Percentiles rank a stretch among this genome's conserved stretches.
Evolutionary conservation across 2,113 vertebrate species (phyloP).

Genomic region (Cryptotis parvus): DNA sequence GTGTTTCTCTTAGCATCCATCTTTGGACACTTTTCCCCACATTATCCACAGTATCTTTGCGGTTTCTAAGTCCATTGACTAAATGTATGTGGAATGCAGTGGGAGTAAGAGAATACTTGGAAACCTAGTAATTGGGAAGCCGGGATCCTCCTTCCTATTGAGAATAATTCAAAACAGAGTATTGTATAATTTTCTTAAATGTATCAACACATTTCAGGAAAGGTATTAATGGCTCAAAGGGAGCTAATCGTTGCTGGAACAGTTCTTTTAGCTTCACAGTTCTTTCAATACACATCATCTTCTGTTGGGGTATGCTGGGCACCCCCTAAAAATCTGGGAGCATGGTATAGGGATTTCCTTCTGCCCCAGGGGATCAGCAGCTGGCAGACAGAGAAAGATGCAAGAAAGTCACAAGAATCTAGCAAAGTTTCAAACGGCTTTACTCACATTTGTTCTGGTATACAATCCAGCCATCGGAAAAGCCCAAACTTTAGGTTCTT

Average conservation of each 20-base stretch:
- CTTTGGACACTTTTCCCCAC: neutral
- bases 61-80: neutral
- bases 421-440: too few species aligned
- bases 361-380: too few species aligned
- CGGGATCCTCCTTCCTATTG: neutral
- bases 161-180: neutral
- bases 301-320: too few species aligned
- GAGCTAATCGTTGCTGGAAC: neutral
- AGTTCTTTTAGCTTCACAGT: too few species aligned
- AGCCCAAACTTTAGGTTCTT: too few species aligned
- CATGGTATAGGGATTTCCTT: too few species aligned
- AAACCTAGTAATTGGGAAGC: neutral
- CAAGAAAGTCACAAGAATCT: too few species aligned
- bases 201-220: neutral
- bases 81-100: neutral
- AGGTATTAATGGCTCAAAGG: neutral
- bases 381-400: too few species aligned
- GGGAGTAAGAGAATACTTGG: neutral
- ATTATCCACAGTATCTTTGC: neutral
- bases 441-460: too few species aligned
- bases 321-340: too few species aligned
- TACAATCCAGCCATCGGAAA: too few species aligned
- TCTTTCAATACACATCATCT: neutral
- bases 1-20: neutral
- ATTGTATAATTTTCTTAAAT: constrained; percentile 6